Base-by-base conservation (phyloP, 2,113 vertebrate species). In the Saccopteryx leptura region DNA sequence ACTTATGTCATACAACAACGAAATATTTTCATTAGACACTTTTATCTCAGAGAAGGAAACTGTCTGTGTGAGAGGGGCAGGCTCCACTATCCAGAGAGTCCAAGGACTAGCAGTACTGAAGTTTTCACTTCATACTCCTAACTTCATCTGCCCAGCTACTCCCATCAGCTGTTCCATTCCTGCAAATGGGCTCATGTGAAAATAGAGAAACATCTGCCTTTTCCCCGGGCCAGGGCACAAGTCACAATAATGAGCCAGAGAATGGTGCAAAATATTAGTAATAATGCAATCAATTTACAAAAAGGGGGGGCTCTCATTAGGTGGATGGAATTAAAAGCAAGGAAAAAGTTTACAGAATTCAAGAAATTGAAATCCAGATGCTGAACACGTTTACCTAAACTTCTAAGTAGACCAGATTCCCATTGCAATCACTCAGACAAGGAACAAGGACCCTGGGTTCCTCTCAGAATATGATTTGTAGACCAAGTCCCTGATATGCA, bases 191-290 rank as follows among this genome's bases (percentile, higher is more conserved):
- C 23, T 94, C 39, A 75, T 63, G 48, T 0, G 12, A 90, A 93
- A 61, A 74, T 52, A 58, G 1, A 72, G 15, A 58, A 90, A n/a
- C 4, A 58, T 31, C n/a, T 88, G 79, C 33, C 39, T 65, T 48
- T 61, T 60, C 48, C 18, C 68, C 72, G 52, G 18, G 54, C 33
- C 26, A 76, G 31, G 8, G n/a, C 28, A 93, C 7, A 85, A 93
- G 60, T 48, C 80, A 24, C 61, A 94, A 15, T 24, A 60, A 58
- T 21, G 14, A 81, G n/a, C 50, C 72, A 85, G 92, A 66, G 21
- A 87, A 90, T 85, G 56, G 24, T 71, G 15, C 3, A 95, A 96
- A 92, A 88, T 74, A 63, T 60, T 92, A 72, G 15, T 72, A 82
- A 63, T 48, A 78, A 86, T 7, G 1, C 31, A 86, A 52, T 76